Conservation (phyloP, 2,888 invertebrate species). For the Scaptomyza flava region DNA sequence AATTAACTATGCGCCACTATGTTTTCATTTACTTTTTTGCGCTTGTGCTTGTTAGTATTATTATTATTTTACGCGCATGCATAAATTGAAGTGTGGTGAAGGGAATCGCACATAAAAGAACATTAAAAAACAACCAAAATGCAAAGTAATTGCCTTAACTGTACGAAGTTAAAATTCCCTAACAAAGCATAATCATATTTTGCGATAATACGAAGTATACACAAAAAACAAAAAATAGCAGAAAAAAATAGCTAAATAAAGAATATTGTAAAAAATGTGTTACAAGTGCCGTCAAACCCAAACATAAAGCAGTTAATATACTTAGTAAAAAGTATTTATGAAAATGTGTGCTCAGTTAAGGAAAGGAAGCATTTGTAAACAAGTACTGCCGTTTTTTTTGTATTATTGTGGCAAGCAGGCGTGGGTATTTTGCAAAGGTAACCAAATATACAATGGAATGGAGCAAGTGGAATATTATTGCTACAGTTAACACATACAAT, state of each 20-base stretch:
- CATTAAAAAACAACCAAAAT: constrained; percentile 10
- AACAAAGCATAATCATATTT: neutral
- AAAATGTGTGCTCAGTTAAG: neutral
- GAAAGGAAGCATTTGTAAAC: constrained; percentile 28
- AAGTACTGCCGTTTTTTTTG: constrained; percentile 11
- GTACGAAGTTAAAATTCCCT: constrained; percentile 33
- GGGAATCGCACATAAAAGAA: constrained; percentile 5
- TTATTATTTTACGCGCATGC: constrained; percentile 70
- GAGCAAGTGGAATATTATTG: constrained; percentile 53
- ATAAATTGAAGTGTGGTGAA: constrained; percentile 43
- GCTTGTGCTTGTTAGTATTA: constrained; percentile 53
- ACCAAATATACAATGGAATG: constrained; percentile 29
- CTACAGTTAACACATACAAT: constrained; percentile 57
- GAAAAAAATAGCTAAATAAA: neutral
- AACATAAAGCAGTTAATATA: neutral
- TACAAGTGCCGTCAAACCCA: neutral
- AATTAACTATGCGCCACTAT: no score
- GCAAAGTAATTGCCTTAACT: neutral
- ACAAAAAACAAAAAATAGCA: neutral
- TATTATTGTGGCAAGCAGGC: constrained; percentile 6
- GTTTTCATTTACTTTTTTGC: constrained; percentile 15
- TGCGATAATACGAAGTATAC: no score
- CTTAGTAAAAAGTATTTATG: neutral
- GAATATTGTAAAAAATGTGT: neutral
- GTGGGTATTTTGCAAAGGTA: neutral